Conservation (phyloP, 1,140 invertebrate species). For the Drosophila kepulauana region DNA sequence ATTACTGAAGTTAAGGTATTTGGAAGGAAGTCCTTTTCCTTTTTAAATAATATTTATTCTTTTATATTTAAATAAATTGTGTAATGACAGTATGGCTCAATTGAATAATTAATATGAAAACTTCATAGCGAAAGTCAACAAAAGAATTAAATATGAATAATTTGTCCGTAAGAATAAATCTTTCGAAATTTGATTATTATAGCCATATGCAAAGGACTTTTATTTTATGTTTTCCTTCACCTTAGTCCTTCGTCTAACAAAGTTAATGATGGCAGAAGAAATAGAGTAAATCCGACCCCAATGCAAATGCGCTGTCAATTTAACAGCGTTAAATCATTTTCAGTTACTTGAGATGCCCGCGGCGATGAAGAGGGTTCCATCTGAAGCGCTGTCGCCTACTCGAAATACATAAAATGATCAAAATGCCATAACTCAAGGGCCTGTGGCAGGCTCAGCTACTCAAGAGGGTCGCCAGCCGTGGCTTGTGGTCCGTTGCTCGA, state of each 20-base stretch:
- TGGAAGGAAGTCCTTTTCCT: too few species aligned
- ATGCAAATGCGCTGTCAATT: constrained; percentile 45
- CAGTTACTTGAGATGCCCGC: constrained; percentile 34
- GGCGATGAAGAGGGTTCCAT: constrained; percentile 24
- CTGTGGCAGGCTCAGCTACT: constrained; percentile 26
- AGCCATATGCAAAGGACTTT: background rate
- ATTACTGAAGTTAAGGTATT: too few species aligned
- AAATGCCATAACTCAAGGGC: constrained; percentile 71
- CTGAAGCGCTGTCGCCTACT: constrained; percentile 13
- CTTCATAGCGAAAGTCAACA: too few species aligned
- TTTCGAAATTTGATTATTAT: constrained; percentile 2
- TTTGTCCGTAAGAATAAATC: background rate
- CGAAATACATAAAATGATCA: constrained; percentile 74
- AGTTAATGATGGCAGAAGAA: constrained; percentile 33
- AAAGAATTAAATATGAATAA: too few species aligned
- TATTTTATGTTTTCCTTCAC: background rate
- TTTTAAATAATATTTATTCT: too few species aligned
- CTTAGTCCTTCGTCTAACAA: constrained; percentile 29
- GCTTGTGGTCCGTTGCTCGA: constrained; percentile 21
- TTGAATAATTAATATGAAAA: too few species aligned
- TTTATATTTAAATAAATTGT: too few species aligned
- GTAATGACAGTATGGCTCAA: too few species aligned
- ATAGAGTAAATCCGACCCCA: constrained; percentile 7
- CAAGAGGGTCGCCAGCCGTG: constrained; percentile 39
- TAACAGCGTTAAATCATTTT: constrained; percentile 61